Evolutionary conservation across 1,140 invertebrate species (phyloP).

Genomic region (Augochlora pura): DNA sequence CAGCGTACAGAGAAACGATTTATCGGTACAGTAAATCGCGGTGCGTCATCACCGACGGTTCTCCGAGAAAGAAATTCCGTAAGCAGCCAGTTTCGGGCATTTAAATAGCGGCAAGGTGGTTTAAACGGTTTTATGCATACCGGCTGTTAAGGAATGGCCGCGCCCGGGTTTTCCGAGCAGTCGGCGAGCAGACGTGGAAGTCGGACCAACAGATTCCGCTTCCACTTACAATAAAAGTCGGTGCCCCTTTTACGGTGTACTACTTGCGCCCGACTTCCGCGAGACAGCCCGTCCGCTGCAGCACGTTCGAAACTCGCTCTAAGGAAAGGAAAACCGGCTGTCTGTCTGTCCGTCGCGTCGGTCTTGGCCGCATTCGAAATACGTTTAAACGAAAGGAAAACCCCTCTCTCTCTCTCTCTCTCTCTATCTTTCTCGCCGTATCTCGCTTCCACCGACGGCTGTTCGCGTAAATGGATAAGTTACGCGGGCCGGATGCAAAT

Average conservation of each 20-base stretch:
- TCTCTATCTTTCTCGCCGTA: neutral
- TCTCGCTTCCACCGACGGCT: neutral
- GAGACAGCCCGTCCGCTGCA: neutral
- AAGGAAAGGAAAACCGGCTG: neutral
- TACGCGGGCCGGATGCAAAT: constrained; percentile 23
- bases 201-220: neutral
- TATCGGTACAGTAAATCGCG: too few relatives aligned
- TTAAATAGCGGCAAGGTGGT: too few relatives aligned
- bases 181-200: neutral
- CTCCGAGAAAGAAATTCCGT: too few relatives aligned
- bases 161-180: neutral
- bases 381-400: constrained; percentile 2
- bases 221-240: constrained; percentile 4
- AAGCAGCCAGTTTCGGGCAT: too few relatives aligned
- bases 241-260: neutral
- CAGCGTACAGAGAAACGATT: too few relatives aligned
- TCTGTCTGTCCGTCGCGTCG: neutral
- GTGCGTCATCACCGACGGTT: too few relatives aligned
- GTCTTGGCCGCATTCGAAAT: neutral
- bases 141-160: too few relatives aligned
- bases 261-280: neutral
- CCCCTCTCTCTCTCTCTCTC: neutral
- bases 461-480: constrained; percentile 36
- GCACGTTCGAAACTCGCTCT: neutral
- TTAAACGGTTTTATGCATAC: too few relatives aligned